Conservation (phyloP, 2,797 vertebrate species). For the Sebastes baramenuke region DNA sequence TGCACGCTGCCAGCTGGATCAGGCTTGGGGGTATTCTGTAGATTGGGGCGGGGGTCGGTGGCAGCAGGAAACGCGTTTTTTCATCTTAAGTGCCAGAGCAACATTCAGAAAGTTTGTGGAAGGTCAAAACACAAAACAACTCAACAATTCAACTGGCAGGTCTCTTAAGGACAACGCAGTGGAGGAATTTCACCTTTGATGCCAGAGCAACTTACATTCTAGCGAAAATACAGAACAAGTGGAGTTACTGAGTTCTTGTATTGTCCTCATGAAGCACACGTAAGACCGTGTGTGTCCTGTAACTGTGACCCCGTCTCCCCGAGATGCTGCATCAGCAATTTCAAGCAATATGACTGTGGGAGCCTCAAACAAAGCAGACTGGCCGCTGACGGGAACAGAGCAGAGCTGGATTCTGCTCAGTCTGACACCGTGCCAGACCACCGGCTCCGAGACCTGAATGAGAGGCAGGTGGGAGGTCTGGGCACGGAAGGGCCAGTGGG, state of each 20-base stretch:
- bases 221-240: not conserved
- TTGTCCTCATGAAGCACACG: not conserved
- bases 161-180: slow-evolving; percentile 31
- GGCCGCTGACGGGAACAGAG: slow-evolving; percentile 9
- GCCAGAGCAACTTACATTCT: not conserved
- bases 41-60: slow-evolving; percentile 26
- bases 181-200: slow-evolving; percentile 26
- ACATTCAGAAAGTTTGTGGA: slow-evolving; percentile 47
- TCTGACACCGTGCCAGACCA: slow-evolving; percentile 55
- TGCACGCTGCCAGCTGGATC: slow-evolving; percentile 7
- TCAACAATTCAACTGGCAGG: slow-evolving; percentile 14
- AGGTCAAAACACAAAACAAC: slow-evolving; percentile 60
- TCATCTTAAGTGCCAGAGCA: slow-evolving; percentile 62
- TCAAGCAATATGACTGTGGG: slow-evolving; percentile 7
- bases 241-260: not conserved
- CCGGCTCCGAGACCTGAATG: slow-evolving; percentile 63
- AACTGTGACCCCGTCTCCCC: slow-evolving; percentile 2
- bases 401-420: slow-evolving; percentile 25
- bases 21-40: slow-evolving; percentile 23
- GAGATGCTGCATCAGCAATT: slow-evolving; percentile 24
- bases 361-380: slow-evolving; percentile 28
- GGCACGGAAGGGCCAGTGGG: slow-evolving; percentile 24
- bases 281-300: not conserved
- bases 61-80: slow-evolving; percentile 67
- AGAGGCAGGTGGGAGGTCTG: slow-evolving; percentile 62